Percentiles rank a stretch among this genome's conserved stretches.
phyloP scores from a whole-genome alignment of 2,797 vertebrate genomes.

The Tangara arthus region DNA sequence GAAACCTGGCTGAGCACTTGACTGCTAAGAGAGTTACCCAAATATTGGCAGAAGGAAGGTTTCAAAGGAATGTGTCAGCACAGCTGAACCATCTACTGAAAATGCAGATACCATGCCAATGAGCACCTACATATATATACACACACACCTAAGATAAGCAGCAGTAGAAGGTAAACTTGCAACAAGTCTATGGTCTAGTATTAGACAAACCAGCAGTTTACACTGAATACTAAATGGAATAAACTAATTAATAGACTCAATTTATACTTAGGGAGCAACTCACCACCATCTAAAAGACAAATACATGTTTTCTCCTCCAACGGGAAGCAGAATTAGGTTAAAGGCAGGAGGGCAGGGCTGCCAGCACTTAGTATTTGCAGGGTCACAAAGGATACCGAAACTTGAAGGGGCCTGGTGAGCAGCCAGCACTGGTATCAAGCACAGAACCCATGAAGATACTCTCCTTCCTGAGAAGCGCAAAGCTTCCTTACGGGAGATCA shows the following conservation, averaged over 20 bases:
- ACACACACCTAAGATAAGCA: neutral
- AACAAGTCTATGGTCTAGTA: neutral
- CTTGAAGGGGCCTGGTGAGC: neutral
- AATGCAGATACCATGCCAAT: neutral
- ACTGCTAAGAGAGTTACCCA: neutral
- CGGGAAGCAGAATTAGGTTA: neutral
- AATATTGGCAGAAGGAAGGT: neutral
- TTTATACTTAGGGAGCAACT: neutral
- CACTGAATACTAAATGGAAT: neutral
- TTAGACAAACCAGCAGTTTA: neutral
- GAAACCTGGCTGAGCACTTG: neutral
- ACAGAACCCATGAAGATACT: neutral
- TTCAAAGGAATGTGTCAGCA: neutral
- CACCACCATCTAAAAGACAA: neutral
- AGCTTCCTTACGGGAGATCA: neutral
- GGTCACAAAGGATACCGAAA: neutral
- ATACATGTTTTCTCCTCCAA: neutral
- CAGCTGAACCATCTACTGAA: neutral
- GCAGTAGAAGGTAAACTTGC: neutral
- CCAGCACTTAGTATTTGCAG: neutral
- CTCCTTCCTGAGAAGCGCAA: neutral
- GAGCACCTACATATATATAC: neutral
- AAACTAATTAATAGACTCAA: neutral
- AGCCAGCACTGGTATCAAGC: neutral
- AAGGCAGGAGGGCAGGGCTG: neutral